Evolutionary conservation across 2,797 vertebrate genomes (phyloP).

Genomic region (Coendou prehensilis): DNA sequence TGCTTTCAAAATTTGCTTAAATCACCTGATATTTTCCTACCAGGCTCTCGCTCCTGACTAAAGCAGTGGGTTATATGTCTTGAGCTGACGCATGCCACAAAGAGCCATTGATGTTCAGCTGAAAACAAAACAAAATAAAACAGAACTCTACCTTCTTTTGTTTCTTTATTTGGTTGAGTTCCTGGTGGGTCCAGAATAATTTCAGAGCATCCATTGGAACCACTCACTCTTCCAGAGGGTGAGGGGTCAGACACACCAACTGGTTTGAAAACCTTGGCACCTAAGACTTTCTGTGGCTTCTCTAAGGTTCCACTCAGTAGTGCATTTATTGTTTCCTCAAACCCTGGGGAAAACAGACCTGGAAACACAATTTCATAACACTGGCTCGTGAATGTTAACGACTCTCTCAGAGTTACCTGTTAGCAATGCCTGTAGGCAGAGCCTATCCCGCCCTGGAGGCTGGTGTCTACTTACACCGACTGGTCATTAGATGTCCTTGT

Average conservation of each 20-base stretch:
- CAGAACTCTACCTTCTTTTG: constrained; percentile 20
- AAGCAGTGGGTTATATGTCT: constrained; percentile 28
- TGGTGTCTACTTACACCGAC: neutral
- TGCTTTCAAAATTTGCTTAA: constrained; percentile 72
- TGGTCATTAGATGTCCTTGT: neutral
- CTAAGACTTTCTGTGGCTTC: neutral
- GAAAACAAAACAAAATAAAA: constrained; percentile 28
- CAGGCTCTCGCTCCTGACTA: neutral
- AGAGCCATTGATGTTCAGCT: constrained; percentile 57
- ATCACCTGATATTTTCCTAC: constrained; percentile 66
- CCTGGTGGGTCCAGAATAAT: neutral
- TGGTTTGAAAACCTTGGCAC: constrained; percentile 34
- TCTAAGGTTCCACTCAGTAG: neutral
- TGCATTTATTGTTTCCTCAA: constrained; percentile 2
- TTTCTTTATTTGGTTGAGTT: constrained; percentile 27
- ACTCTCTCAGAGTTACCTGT: neutral
- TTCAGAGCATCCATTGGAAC: neutral
- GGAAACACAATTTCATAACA: neutral
- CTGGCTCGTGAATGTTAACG: neutral
- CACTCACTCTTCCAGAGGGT: neutral
- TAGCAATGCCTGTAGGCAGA: neutral
- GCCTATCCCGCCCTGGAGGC: accelerated
- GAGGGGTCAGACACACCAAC: neutral
- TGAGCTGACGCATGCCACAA: neutral
- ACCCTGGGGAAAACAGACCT: neutral